phyloP scores from a whole-genome alignment of 1,140 invertebrate species.

The Globodera rostochiensis region DNA sequence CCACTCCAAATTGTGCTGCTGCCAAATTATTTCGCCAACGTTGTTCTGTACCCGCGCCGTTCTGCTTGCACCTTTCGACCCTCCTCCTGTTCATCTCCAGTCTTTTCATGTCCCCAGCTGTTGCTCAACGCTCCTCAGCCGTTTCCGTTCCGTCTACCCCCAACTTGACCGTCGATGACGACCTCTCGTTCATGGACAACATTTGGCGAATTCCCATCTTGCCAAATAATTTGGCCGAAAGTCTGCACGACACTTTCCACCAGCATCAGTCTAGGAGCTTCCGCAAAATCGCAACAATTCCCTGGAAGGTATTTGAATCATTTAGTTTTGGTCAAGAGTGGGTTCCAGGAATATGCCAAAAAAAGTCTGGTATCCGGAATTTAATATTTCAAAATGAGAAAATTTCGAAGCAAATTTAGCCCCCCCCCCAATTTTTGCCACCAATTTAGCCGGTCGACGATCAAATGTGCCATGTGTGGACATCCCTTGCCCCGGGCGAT shows the following conservation, averaged over 20 bases:
- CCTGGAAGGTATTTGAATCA: background rate
- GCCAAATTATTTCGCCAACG: too few species aligned
- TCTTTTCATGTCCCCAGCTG: background rate
- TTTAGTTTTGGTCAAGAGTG: too few species aligned
- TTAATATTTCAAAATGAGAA: background rate
- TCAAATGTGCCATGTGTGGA: constrained; percentile 56
- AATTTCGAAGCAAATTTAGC: too few species aligned
- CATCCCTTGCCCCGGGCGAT: constrained; percentile 39
- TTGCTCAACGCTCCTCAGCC: background rate
- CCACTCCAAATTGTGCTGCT: too few species aligned
- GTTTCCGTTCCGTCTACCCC: background rate
- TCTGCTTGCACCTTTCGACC: background rate
- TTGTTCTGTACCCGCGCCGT: background rate
- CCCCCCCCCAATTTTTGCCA: background rate
- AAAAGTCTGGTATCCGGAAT: background rate
- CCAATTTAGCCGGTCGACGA: constrained; percentile 15
- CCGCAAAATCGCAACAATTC: background rate
- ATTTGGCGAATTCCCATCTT: constrained; percentile 1
- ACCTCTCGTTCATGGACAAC: constrained; percentile 10
- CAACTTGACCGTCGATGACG: background rate
- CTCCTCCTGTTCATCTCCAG: background rate
- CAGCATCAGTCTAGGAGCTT: background rate
- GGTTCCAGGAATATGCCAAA: too few species aligned
- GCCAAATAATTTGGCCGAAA: background rate
- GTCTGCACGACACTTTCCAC: background rate